These are phyloP conservation scores for Scaptomyza polygonia DNA, from an alignment of 2,888 invertebrate genomes.

Conservation along the genomic window DNA sequence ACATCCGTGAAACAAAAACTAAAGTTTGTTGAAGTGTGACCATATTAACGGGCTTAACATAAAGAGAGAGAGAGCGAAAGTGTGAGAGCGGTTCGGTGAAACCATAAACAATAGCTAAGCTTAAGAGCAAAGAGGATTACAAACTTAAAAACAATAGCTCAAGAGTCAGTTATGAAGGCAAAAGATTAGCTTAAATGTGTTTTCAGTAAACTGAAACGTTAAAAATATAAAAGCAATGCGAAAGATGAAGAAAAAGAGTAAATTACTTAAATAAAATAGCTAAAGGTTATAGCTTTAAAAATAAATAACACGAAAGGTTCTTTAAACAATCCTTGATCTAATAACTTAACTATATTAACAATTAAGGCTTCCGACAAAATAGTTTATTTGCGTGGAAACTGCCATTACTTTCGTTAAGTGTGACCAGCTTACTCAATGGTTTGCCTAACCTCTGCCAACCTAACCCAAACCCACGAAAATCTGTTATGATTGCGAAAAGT, in stretches of 20 bases:
- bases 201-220: neutral
- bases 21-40: constrained; percentile 31
- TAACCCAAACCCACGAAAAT: too few species aligned
- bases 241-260: neutral
- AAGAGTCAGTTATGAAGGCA: neutral
- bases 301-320: too few species aligned
- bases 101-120: constrained; percentile 1
- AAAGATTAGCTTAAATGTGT: neutral
- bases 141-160: neutral
- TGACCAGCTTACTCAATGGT: too few species aligned
- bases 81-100: neutral
- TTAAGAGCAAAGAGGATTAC: neutral
- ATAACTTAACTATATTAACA: too few species aligned
- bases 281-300: too few species aligned
- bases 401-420: too few species aligned
- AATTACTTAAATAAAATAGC: neutral
- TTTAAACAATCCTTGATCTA: too few species aligned
- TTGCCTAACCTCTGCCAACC: too few species aligned
- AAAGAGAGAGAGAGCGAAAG: neutral
- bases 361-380: too few species aligned
- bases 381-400: too few species aligned
- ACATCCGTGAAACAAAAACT: constrained; percentile 7
- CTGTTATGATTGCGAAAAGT: too few species aligned
- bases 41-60: constrained; percentile 32
- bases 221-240: neutral